Evolutionary conservation across 1,140 invertebrate species (phyloP), one percentile per base, ranked within the genome.

Genomic region (Drosophila kanapiae): DNA sequence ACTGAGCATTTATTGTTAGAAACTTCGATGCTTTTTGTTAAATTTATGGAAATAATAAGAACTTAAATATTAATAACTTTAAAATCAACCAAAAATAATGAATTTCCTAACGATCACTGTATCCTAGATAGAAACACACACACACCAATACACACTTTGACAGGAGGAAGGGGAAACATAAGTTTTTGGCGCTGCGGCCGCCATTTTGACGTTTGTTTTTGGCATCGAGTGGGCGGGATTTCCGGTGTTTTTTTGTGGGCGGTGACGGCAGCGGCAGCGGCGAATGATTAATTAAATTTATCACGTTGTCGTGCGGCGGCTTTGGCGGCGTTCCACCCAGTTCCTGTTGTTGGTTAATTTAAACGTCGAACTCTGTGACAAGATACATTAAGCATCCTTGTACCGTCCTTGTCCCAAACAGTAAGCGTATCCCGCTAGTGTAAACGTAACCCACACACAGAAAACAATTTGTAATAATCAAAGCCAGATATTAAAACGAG

Each of bases 281-380:
- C 62, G 71, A 90, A 88, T 88, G 84, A 88, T 88, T 88, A 88
- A 88, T 88, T 88, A 90, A 88, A 88, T 88, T 90, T 90, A 88
- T 88, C 85, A 88, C 78, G 70, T 84, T 90, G 80, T 78, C 64
- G 45, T 80, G 60, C 61, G 68, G 82, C 48, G 49, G 78, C 57
- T 57, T 48, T 48, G 59, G 47, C 35, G 16, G 51, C 57, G 31
- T 58, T 80, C 53, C 78, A 38, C 47, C 62, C 59, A 63, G 43
- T 35, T 59, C 31, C 60, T 80, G 74, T 77, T 85, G 74, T 78
- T 78, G 75, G 77, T 81, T 90, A 88, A 88, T 88, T 88, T 88
- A 90, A 88, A 85, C 69, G 77, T 88, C 74, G 84, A 84, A 88
- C 74, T 42, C 70, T 69, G 80, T 87, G 83, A 88, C 84, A 88